Evolutionary conservation across 2,888 invertebrate genomes (phyloP), one percentile per base, ranked within the genome.

Genomic region (Brenthis hecate): DNA sequence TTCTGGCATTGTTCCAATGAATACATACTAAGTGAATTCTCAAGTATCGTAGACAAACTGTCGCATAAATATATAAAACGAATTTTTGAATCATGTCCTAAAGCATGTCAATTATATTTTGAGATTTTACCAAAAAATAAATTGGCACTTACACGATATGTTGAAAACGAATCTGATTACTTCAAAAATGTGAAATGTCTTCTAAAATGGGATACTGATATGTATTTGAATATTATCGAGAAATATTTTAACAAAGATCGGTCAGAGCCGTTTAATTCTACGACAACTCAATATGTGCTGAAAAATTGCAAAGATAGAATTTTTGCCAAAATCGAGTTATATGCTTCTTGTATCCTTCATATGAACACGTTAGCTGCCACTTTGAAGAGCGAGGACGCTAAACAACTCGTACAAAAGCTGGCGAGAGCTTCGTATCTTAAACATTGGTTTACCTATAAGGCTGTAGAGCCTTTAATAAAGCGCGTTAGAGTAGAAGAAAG

Each of bases 391-490:
- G 78, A 81, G 1, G 85, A 88, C 72, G 82, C 82, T 32, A 83
- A 84, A 73, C 76, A 83, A 4, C 68, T 86, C 0, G 73, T 86
- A 2, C 13, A 84, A 0, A 77, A 75, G 65, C 62, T 88, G 53
- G 86, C 85, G 0, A 74, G 77, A 65, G 85, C 87, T 8, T 76
- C 80, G n/a, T 88, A 81, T 65, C 70, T 88, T 11, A 48, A 68
- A 8, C 19, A 67, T 50, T 82, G 81, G 79, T 85, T 88, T 66
- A 67, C 78, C 2, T 88, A 85, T 65, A 79, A 83, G 73, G 75
- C 70, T 11, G 81, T 85, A 0, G 86, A 88, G 70, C 83, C 84
- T 2, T 73, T 87, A 1, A 72, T 87, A 14, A 86, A 84, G 72
- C 76, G 80, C n/a, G 51, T 87, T 2, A 76, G 71, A 2, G 67